Conservation (phyloP, 2,113 vertebrate genomes). For the Noctilio leporinus region DNA sequence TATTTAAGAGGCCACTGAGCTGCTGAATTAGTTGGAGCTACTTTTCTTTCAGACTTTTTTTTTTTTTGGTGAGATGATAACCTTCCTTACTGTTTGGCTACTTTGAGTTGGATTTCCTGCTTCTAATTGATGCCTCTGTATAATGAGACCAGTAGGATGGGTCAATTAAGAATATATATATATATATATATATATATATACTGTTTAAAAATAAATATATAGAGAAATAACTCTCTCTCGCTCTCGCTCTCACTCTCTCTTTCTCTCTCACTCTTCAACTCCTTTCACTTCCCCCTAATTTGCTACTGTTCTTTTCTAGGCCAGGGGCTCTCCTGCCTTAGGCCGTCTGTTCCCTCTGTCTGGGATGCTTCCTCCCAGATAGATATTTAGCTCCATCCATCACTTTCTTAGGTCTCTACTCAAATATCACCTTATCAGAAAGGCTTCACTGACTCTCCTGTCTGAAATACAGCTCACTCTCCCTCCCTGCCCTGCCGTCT, state of each 20-base stretch:
- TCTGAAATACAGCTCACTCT: rapidly evolving
- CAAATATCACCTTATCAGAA: background rate
- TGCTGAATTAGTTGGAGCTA: too few relatives aligned
- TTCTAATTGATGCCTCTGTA: background rate
- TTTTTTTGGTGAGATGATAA: background rate
- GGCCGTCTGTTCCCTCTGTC: background rate
- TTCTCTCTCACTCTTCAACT: background rate
- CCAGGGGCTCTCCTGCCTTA: rapidly evolving
- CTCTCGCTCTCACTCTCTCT: rapidly evolving
- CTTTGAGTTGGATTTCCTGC: background rate
- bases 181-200: too few relatives aligned
- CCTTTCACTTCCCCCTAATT: too few relatives aligned
- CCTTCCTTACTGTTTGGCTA: background rate
- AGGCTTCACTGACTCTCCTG: rapidly evolving
- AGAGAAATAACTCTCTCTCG: rapidly evolving
- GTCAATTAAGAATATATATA: too few relatives aligned
- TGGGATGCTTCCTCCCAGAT: background rate
- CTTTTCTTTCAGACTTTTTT: background rate
- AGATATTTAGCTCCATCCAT: background rate
- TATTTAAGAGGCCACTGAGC: background rate
- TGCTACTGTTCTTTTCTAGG: background rate
- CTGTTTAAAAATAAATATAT: background rate
- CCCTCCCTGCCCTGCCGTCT: rapidly evolving
- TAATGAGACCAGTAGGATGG: too few relatives aligned
- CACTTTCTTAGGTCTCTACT: background rate